Conservation (phyloP, 2,113 vertebrate genomes). For the Leuciscus idus region DNA sequence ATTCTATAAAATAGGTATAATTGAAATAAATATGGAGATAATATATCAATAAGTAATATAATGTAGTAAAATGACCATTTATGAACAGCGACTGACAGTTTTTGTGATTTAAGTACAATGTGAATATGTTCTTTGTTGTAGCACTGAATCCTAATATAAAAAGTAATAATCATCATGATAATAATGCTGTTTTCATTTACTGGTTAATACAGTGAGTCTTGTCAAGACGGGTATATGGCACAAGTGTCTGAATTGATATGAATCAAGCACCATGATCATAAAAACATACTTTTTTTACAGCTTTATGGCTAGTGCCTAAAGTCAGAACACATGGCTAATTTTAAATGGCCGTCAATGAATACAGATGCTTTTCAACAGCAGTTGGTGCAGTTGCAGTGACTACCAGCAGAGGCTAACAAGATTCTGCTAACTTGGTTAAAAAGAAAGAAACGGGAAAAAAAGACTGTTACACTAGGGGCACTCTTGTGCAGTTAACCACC, state of each 20-base stretch:
- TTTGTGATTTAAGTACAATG: no score
- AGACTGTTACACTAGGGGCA: slow-evolving; percentile 35
- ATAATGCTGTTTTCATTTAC: not conserved
- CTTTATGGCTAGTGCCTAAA: not conserved
- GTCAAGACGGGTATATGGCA: not conserved
- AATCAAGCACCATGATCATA: not conserved
- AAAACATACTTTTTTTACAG: not conserved
- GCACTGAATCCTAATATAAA: not conserved
- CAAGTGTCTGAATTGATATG: not conserved
- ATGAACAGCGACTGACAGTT: no score
- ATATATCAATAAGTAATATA: no score
- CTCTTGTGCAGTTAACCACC: slow-evolving; percentile 31
- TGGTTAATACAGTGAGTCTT: not conserved
- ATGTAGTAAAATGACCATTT: no score
- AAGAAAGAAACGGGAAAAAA: not conserved
- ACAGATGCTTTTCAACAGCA: not conserved
- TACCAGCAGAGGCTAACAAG: not conserved
- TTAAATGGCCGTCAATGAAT: not conserved
- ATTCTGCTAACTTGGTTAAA: not conserved
- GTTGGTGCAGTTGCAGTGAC: not conserved
- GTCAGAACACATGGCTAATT: not conserved
- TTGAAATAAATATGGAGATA: no score
- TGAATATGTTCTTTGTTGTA: not conserved
- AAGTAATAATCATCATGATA: not conserved
- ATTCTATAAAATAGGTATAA: no score